phyloP scores from a whole-genome alignment of 1,140 invertebrate genomes.

The Heliconius himera region DNA sequence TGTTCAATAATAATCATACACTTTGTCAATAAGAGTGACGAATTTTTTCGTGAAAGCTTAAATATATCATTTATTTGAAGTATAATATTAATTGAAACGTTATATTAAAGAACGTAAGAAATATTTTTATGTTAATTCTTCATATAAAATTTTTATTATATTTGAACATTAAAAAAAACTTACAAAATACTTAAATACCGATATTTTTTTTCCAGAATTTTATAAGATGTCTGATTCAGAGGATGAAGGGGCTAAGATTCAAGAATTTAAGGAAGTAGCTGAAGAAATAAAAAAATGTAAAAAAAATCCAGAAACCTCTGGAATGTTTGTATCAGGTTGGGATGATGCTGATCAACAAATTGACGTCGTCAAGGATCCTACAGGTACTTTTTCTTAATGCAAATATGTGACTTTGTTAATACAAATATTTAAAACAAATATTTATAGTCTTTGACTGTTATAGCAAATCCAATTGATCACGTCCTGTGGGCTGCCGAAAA shows the following conservation, averaged over 20 bases:
- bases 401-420: not conserved
- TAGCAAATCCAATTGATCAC: slow-evolving; percentile 86
- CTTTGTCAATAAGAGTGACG: not conserved
- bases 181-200: too few species aligned
- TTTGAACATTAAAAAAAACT: too few species aligned
- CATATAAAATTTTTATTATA: too few species aligned
- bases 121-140: not conserved
- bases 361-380: slow-evolving; percentile 83
- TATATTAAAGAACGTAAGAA: not conserved
- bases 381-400: slow-evolving; percentile 50
- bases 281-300: slow-evolving; percentile 74
- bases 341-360: slow-evolving; percentile 85
- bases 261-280: slow-evolving; percentile 60
- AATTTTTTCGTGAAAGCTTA: not conserved
- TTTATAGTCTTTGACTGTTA: slow-evolving; percentile 44
- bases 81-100: not conserved
- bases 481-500: slow-evolving; percentile 93
- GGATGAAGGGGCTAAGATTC: slow-evolving; percentile 41
- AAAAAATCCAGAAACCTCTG: slow-evolving; percentile 71
- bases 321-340: slow-evolving; percentile 86
- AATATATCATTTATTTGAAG: not conserved
- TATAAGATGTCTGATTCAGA: slow-evolving; percentile 63
- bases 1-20: slow-evolving; percentile 11
- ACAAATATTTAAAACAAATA: not conserved
- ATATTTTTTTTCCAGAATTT: not conserved